Evolutionary conservation across 1,140 invertebrate genomes (phyloP), one percentile per base, ranked within the genome.

Genomic region (Drosophila funebris): DNA sequence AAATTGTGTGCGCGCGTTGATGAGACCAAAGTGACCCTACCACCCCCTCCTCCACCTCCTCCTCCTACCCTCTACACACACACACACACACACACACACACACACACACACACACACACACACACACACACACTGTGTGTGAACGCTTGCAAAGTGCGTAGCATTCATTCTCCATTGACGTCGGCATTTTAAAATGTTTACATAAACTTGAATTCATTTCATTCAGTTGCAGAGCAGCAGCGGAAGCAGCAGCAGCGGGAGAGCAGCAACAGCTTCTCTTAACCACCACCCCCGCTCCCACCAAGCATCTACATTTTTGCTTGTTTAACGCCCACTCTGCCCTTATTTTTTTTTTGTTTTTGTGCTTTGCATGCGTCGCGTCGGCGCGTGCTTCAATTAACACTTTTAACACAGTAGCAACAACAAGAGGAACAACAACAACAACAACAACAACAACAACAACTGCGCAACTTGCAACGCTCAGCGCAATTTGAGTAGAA

Each of bases 321-420:
- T 36, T 14, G 27, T 33, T 50, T 33, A 33, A 50, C 37, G n/a
- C 54, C 56, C 24, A 70, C 74, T 54, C 44, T 64, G 33, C 53
- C 41, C 31, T 37, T 39, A 4, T 36, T 1, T 29, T 22, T 41
- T 41, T 18, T 5, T 44, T 11, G 7, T 18, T 44, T 3, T 22
- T 36, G 2, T 24, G 22, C 22, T 18, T 18, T 36, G 48, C 48
- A 16, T 62, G 48, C 27, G 66, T 41, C 43, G 63, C 53, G 8
- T 50, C 37, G 54, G 69, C 81, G 82, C 82, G 81, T 84, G 81
- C 77, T 85, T 77, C 69, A 85, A 87, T 85, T 87, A 85, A 87
- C 81, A 87, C 82, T 75, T 66, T 77, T 81, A 68, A 73, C 60
- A 64, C n/a, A 44, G 29, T 24, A 61, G 16, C 41, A 48, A 13